Base-by-base conservation (phyloP, 2,888 invertebrate genomes). In the Eurytoma californica region DNA sequence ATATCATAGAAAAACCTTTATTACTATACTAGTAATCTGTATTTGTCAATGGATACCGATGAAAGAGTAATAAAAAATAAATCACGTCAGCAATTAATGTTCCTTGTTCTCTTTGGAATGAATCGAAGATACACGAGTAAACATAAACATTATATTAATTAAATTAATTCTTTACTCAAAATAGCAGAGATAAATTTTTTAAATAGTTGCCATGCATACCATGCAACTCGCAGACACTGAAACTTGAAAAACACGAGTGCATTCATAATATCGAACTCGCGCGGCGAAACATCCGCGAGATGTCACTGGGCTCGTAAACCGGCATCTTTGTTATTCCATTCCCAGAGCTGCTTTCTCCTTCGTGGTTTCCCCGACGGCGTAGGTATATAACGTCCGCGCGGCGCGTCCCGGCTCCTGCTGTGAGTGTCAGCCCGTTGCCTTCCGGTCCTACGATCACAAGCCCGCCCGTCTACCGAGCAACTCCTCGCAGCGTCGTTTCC, bases 291-390 rank as follows among this genome's bases (percentile, higher is more conserved):
- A 9, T 5, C 24, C 77, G 39, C 72, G 28, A 78, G 72, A 68
- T 67, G 77, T 51, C 77, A 67, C 77, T 72, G 60, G 12, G 7
- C 24, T 47, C 55, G 9, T 9, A n/a, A 67, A 51, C 73, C 74
- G 74, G 74, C 79, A 79, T 79, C 79, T 70, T 70, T 69, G 79
- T 74, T 74, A 53, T 79, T 67, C 58, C 53, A 69, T 39, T 57
- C 24, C 57, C 57, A 28, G 47, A 20, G 39, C 58, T 47, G 55
- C 68, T 78, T 63, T 73, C 74, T 70, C 69, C 61, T 70, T 74
- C 39, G 53, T 20, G 69, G 63, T 66, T 70, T 63, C 68, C 20
- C n/a, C 55, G 73, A 55, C 61, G 47, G 79, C 68, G n/a, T 39
- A n/a, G n/a, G n/a, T n/a, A 39, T 39, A 39, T 39, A 39, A 39